Evolutionary conservation across 92 coral and sea anemone species (phyloP).

Genomic region (Meandrina meandrites): DNA sequence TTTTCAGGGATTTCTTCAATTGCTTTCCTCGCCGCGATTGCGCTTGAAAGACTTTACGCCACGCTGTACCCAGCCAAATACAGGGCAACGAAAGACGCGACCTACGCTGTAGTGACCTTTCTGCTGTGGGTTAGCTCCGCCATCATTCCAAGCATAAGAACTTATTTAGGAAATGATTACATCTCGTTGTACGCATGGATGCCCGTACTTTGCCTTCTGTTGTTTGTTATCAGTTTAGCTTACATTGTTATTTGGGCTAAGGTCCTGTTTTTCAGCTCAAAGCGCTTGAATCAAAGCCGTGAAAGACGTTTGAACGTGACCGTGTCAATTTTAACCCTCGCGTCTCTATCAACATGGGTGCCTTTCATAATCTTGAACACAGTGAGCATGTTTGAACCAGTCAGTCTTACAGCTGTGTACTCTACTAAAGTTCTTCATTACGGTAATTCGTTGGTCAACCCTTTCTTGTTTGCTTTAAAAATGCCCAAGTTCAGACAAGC

Average conservation of each 20-base stretch:
- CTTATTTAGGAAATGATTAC: conserved; percentile 14
- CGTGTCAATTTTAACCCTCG: conserved; percentile 34
- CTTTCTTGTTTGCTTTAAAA: conserved; percentile 39
- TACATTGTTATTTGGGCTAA: conserved; percentile 42
- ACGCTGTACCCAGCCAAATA: conserved; percentile 27
- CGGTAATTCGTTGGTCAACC: conserved; percentile 42
- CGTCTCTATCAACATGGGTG: conserved; percentile 42
- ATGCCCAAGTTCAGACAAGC: conserved; percentile 40
- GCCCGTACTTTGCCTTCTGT: conserved; percentile 32
- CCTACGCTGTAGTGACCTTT: not conserved
- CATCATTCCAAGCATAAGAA: conserved; percentile 14
- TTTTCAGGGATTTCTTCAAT: conserved; percentile 40
- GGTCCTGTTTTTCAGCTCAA: conserved; percentile 14
- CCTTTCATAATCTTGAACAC: conserved; percentile 40
- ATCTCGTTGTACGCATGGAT: conserved; percentile 37
- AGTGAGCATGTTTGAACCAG: conserved; percentile 28
- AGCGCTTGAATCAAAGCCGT: conserved; percentile 23
- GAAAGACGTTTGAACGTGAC: conserved; percentile 43
- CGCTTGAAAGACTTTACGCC: conserved; percentile 36
- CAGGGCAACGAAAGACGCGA: not conserved
- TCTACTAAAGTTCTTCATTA: conserved; percentile 34
- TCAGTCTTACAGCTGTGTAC: conserved; percentile 17
- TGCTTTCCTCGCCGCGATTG: conserved; percentile 36
- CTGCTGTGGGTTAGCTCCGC: conserved; percentile 24
- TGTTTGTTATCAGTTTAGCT: conserved; percentile 17